Percentiles rank a stretch among this genome's conserved stretches.
Evolutionary conservation across 2,888 invertebrate genomes (phyloP).

Genomic region (Stenchaetothrips biformis): DNA sequence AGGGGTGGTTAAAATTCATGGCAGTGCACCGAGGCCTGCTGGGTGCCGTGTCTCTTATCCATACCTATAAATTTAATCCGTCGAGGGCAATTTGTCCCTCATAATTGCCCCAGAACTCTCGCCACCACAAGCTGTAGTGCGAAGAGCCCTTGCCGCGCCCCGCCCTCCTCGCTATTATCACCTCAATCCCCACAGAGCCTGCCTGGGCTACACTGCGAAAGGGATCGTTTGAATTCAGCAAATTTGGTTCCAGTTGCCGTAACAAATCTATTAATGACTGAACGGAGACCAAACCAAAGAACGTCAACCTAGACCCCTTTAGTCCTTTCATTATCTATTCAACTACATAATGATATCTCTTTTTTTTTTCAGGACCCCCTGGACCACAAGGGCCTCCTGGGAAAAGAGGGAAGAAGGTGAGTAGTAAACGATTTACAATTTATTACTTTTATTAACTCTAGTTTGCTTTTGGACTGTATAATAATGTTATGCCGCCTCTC

Average conservation of each 20-base stretch:
- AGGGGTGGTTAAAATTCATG: too few species aligned
- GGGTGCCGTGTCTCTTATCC: not conserved
- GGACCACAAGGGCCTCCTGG: slow-evolving; percentile 82
- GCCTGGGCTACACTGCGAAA: not conserved
- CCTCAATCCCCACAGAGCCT: not conserved
- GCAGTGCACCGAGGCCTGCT: too few species aligned
- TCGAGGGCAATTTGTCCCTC: slow-evolving; percentile 17
- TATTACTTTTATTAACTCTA: not conserved
- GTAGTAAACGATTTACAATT: slow-evolving; percentile 46
- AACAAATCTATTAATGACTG: too few species aligned
- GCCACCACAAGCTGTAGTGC: not conserved
- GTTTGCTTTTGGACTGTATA: not conserved
- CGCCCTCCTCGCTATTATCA: not conserved
- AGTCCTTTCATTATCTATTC: too few species aligned
- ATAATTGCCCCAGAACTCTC: slow-evolving; percentile 20
- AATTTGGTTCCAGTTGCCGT: too few species aligned
- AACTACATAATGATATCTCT: slow-evolving; percentile 29
- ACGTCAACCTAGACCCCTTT: too few species aligned
- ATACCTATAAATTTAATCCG: slow-evolving; percentile 16
- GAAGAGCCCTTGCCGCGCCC: not conserved
- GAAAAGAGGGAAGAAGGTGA: slow-evolving; percentile 83
- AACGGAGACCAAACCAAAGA: too few species aligned
- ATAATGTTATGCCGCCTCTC: not conserved
- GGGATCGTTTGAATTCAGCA: too few species aligned
- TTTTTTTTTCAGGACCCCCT: slow-evolving; percentile 62